Base-by-base conservation (phyloP, 1,140 invertebrate genomes). In the Oncopeltus fasciatus region DNA sequence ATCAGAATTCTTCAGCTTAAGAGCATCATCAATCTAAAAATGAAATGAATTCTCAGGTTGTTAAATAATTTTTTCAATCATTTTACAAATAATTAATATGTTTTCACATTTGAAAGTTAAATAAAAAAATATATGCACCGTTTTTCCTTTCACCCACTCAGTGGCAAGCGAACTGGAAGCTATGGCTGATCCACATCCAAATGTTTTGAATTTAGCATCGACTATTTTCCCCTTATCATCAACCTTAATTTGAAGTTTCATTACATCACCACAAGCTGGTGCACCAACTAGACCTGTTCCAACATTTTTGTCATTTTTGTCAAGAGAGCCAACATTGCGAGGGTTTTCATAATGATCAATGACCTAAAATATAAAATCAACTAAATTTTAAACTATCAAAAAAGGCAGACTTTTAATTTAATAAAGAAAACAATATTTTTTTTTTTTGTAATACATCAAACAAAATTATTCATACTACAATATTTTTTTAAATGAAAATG, bases 281-380 rank as follows among this genome's bases (percentile, higher is more conserved):
- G 96, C 96, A 47, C 97, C 96, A 26, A 99, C 97, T 16, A 99
- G 77, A 0, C 97, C 97, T 29, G 96, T 99, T 3, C 97, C 97
- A 49, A 99, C 95, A 68, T 80, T 87, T 56, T 82, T 81, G 68
- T 98, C 92, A 73, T 92, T 90, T 73, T 99, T 99, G 71, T 99
- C 92, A 61, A 99, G 71, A 0, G 95, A 93, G 0, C 97, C 97
- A 69, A 99, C 96, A 80, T 99, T 99, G 64, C 95, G 81, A 2
- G 97, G 97, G 77, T 99, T 99, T 76, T 99, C 95, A 76, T 99
- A 99, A 74, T 99, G 97, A 76, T 99, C 96, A 68, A 99, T 86
- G 9, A 98, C 95, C 88, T 98, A 66, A 28, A 73, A 72, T 18
- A 56, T 47, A n/a, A n/a, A n/a, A n/a, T n/a, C n/a, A n/a, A n/a